These are phyloP conservation scores for Garra rufa DNA, from an alignment of 2,113 vertebrate species.

Conservation along the genomic window DNA sequence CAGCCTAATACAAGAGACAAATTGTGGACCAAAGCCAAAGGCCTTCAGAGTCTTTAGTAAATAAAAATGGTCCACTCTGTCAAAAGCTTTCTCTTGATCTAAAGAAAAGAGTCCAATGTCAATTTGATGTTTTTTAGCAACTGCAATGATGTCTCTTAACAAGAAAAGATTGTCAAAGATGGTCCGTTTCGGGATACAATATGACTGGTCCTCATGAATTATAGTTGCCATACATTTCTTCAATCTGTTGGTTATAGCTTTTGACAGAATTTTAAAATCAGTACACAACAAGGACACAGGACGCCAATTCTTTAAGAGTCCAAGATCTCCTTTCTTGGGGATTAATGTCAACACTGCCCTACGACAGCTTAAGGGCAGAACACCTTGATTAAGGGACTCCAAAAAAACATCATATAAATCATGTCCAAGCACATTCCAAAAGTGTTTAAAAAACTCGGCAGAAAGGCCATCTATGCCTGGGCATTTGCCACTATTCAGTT, in stretches of 20 bases:
- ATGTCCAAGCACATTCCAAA: not conserved
- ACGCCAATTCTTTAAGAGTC: not conserved
- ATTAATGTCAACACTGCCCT: slow-evolving; percentile 1
- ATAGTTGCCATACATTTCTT: too few species aligned
- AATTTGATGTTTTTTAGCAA: too few species aligned
- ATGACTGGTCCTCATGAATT: too few species aligned
- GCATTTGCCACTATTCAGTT: not conserved
- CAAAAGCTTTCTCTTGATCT: too few species aligned
- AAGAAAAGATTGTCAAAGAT: too few species aligned
- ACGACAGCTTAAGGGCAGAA: not conserved
- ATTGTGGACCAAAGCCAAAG: not conserved
- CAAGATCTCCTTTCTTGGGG: not conserved
- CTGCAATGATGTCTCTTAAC: too few species aligned
- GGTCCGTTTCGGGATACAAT: too few species aligned
- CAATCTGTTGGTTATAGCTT: too few species aligned
- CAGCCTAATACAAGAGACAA: not conserved
- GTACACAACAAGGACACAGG: not conserved
- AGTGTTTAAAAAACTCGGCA: not conserved
- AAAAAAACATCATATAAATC: not conserved
- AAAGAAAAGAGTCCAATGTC: too few species aligned
- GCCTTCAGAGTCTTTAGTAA: not conserved
- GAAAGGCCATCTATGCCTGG: not conserved
- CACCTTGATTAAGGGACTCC: not conserved
- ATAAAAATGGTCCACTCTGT: too few species aligned
- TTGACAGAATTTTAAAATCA: too few species aligned